Percentiles rank a stretch among this genome's conserved stretches.
Evolutionary conservation across 1,140 invertebrate genomes (phyloP).

Genomic region (Leptinotarsa lineolata): DNA sequence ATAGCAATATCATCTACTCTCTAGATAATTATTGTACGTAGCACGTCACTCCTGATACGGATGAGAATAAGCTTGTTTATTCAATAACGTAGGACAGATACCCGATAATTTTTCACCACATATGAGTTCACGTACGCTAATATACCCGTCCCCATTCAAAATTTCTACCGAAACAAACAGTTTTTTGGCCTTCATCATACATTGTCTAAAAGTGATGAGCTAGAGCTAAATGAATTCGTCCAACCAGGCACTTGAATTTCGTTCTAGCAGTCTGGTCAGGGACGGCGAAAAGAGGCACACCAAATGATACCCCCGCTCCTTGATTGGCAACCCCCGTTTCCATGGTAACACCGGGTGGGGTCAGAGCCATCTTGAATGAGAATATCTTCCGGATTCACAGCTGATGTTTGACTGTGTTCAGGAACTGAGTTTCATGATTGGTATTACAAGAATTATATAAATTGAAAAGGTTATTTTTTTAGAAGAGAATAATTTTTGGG

Average conservation of each 20-base stretch:
- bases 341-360: constrained; percentile 53
- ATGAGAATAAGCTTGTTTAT: background rate
- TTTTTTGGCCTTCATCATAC: too few species aligned
- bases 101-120: too few species aligned
- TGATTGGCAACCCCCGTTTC: constrained; percentile 48
- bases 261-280: constrained; percentile 8
- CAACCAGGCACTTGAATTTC: background rate
- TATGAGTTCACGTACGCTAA: too few species aligned
- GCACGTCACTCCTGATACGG: background rate
- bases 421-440: too few species aligned
- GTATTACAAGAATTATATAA: too few species aligned
- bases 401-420: constrained; percentile 8
- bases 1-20: background rate
- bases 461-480: too few species aligned
- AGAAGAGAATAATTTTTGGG: too few species aligned
- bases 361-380: constrained; percentile 49
- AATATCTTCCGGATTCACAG: constrained; percentile 24
- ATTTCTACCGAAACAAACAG: too few species aligned
- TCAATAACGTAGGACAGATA: too few species aligned
- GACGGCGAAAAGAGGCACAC: constrained; percentile 24
- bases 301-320: constrained; percentile 39
- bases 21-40: background rate
- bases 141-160: too few species aligned
- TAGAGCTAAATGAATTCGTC: background rate
- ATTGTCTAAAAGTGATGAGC: background rate